These are phyloP conservation scores for Hypomecis atomaria DNA, from an alignment of 2,888 invertebrate genomes.

Conservation along the genomic window DNA sequence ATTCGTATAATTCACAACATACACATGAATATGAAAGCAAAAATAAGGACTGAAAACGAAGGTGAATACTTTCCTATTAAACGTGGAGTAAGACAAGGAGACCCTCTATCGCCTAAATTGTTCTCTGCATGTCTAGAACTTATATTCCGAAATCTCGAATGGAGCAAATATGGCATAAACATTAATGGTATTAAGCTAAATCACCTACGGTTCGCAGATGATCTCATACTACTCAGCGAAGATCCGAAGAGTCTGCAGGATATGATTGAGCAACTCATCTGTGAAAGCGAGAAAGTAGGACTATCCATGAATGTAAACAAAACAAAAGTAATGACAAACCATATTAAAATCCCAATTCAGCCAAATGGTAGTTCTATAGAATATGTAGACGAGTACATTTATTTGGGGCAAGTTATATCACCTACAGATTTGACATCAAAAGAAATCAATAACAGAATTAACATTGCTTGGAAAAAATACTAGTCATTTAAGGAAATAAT, in stretches of 20 bases:
- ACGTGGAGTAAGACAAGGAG: slow-evolving; percentile 2
- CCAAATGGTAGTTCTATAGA: not conserved
- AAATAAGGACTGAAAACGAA: not conserved
- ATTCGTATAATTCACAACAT: not conserved
- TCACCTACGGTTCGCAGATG: slow-evolving; percentile 1
- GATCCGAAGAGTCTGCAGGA: not conserved
- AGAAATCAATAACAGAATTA: slow-evolving; percentile 7
- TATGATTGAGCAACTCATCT: not conserved
- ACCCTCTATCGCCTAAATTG: slow-evolving; percentile 1
- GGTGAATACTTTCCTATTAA: not conserved
- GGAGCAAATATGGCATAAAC: not conserved
- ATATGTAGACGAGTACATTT: slow-evolving; percentile 3
- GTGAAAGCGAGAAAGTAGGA: slow-evolving; percentile 1
- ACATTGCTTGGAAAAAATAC: slow-evolving; percentile 5
- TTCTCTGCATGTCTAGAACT: not conserved
- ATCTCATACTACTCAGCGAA: not conserved
- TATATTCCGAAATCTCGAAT: not conserved
- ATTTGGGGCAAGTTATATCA: slow-evolving; percentile 3
- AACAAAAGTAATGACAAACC: slow-evolving; percentile 7
- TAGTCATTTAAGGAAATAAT: slow-evolving; percentile 3
- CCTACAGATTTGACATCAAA: slow-evolving; percentile 2
- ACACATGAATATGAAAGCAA: not conserved
- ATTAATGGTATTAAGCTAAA: not conserved
- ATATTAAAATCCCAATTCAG: not conserved
- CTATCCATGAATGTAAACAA: not conserved